These are phyloP conservation scores for Pectinophora gossypiella DNA, from an alignment of 1,140 invertebrate genomes.

Conservation along the genomic window DNA sequence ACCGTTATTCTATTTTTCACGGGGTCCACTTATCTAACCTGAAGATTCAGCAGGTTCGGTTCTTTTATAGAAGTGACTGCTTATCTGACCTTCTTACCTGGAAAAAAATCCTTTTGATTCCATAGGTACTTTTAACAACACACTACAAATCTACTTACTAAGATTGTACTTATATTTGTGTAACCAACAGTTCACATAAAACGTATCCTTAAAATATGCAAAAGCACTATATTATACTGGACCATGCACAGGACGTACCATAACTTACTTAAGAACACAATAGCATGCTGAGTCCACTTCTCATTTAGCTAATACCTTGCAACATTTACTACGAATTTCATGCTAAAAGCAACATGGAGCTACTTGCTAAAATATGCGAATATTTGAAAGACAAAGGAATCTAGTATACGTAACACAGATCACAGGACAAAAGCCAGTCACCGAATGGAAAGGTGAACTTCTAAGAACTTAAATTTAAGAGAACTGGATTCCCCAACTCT, in stretches of 20 bases:
- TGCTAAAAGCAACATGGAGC: background rate
- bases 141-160: no score
- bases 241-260: background rate
- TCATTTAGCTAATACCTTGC: background rate
- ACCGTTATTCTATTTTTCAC: no score
- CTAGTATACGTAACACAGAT: background rate
- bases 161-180: no score
- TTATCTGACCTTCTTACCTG: no score
- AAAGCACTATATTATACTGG: background rate
- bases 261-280: background rate
- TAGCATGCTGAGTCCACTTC: background rate
- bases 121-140: no score
- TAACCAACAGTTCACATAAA: background rate
- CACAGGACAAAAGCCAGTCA: background rate
- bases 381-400: background rate
- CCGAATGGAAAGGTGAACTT: background rate
- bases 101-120: no score
- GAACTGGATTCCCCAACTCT: constrained; percentile 21
- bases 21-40: no score
- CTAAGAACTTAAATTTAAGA: background rate
- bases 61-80: no score
- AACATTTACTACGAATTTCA: background rate
- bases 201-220: background rate
- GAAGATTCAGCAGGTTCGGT: no score
- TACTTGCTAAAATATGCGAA: background rate